phyloP scores from a whole-genome alignment of 2,888 invertebrate genomes.

The Nomada ferruginata region DNA sequence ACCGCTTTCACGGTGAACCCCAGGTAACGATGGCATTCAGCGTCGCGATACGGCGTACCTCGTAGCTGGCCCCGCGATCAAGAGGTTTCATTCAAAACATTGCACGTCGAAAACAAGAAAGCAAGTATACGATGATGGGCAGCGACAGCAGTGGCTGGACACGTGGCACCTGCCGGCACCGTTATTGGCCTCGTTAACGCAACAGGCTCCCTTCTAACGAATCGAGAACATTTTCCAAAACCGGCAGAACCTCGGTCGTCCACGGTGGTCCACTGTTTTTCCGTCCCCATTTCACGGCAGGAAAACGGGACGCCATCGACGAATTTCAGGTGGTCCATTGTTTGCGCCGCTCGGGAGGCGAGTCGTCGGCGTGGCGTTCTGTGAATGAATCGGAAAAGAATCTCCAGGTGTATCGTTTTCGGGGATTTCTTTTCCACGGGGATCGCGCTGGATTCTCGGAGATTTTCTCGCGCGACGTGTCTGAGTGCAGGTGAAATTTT shows the following conservation, averaged over 20 bases:
- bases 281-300: neutral
- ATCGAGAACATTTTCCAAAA: conserved; percentile 69
- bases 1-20: conserved; percentile 27
- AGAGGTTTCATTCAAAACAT: conserved; percentile 51
- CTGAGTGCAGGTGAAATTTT: too few species aligned
- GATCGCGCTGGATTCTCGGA: too few species aligned
- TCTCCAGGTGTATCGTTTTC: neutral
- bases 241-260: conserved; percentile 27
- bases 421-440: too few species aligned
- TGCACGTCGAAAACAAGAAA: conserved; percentile 52
- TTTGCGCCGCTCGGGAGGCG: neutral
- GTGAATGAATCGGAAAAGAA: neutral
- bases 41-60: neutral
- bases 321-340: neutral
- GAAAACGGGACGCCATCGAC: neutral
- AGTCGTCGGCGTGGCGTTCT: neutral
- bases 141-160: conserved; percentile 42
- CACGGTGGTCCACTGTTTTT: neutral
- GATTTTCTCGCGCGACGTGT: too few species aligned
- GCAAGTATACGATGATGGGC: conserved; percentile 51
- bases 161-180: conserved; percentile 78
- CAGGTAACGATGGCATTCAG: neutral
- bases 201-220: conserved; percentile 70
- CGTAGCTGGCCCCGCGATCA: neutral
- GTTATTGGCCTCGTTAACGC: conserved; percentile 79